phyloP scores from a whole-genome alignment of 2,888 invertebrate species.

The Seira ritae region DNA sequence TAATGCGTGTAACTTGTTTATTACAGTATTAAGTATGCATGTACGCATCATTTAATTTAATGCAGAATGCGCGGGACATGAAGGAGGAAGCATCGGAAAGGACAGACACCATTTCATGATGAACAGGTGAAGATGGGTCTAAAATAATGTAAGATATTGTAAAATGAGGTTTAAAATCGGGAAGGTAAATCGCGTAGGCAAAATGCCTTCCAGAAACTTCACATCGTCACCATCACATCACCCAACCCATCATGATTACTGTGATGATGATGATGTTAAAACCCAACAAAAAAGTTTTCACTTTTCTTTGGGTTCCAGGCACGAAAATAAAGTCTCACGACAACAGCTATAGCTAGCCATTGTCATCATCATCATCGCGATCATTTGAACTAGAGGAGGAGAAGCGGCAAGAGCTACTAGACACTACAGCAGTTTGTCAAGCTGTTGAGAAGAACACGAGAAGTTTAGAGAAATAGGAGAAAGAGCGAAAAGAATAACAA shows the following conservation, averaged over 20 bases:
- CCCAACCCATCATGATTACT: background rate
- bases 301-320: slow-evolving; percentile 5
- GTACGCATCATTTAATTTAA: too few species aligned
- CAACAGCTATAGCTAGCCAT: background rate
- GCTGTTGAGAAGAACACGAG: background rate
- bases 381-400: slow-evolving; percentile 9
- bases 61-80: too few species aligned
- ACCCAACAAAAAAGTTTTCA: slow-evolving; percentile 9
- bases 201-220: background rate
- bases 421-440: background rate
- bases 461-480: slow-evolving; percentile 8
- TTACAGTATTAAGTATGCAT: too few species aligned
- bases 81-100: too few species aligned
- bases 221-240: background rate
- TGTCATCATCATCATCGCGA: slow-evolving; percentile 19
- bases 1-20: too few species aligned
- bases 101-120: too few species aligned
- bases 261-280: slow-evolving; percentile 14
- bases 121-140: too few species aligned
- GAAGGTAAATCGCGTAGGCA: background rate
- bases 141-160: too few species aligned
- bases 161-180: background rate
- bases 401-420: background rate
- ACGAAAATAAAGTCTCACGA: background rate
- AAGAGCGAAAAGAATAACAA: slow-evolving; percentile 33